Base-by-base conservation (phyloP, 2,888 invertebrate genomes). In the Zaprionus bogoriensis region DNA sequence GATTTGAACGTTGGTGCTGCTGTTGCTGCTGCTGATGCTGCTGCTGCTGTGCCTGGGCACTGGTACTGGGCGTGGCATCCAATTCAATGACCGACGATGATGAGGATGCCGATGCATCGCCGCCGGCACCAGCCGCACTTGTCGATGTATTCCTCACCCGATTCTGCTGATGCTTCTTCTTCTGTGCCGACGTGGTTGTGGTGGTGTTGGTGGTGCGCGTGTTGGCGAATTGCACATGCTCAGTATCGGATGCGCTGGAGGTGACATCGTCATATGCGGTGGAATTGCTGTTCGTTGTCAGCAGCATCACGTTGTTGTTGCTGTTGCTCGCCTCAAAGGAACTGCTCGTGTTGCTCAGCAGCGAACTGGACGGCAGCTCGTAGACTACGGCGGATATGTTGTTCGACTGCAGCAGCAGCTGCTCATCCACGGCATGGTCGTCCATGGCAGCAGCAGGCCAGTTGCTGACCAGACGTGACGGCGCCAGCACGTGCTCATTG, bases 141-240 rank as follows among this genome's bases (percentile, higher is more conserved):
- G 41, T 22, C 23, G 50, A 20, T 25, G 68, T 23, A 23, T 23
- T 57, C 5, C 63, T 36, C 47, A 27, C 46, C 10, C 55, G 59
- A 36, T 62, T 72, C 4, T 62, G 53, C 7, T 67, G 67, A 53
- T 85, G 82, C 20, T 84, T 87, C 28, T 83, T 70, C 32, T 81
- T 84, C 44, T 81, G 82, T 4, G 69, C 84, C 19, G 89, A 89
- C 6, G 88, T 88, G 1, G 89, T 89, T 23, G 89, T 89, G 0
- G 89, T 88, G 23, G 88, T 89, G 45, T 89, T 89, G 6, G 88
- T 88, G 23, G 88, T 88, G 5, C 89, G 74, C 3, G 88, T 89
- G 47, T 89, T 70, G 0, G 89, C 88, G 42, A 89, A 88, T 53
- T 87, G 88, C 5, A 74, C 88, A 62, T 89, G 89, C 64, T 88